phyloP scores from a whole-genome alignment of 2,113 vertebrate genomes.

The Xenotilapia caudafasciata region DNA sequence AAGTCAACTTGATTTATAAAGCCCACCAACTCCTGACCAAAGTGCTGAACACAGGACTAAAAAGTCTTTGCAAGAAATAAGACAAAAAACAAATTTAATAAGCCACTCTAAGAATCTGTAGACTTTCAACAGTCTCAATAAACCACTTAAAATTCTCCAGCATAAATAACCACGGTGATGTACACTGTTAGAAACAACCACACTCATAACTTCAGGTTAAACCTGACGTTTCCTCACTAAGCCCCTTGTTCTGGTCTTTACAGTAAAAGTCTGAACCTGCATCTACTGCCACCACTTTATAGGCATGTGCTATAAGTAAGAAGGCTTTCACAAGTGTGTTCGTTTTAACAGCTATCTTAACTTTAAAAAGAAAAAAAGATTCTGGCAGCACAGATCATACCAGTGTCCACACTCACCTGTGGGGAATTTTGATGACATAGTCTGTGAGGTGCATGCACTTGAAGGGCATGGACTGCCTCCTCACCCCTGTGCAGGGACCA shows the following conservation, averaged over 20 bases:
- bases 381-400: conserved; percentile 64
- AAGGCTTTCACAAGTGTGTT: not conserved
- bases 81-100: rapidly evolving
- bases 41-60: not conserved
- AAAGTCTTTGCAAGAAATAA: not conserved
- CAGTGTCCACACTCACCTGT: conserved; percentile 81
- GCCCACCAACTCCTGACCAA: not conserved
- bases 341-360: not conserved
- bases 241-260: not conserved
- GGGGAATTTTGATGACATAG: conserved; percentile 93
- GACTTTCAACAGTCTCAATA: not conserved
- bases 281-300: not conserved
- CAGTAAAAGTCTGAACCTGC: not conserved
- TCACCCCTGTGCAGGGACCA: conserved; percentile 91
- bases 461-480: conserved; percentile 94
- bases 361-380: not conserved
- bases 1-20: not conserved
- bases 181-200: not conserved
- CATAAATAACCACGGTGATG: not conserved
- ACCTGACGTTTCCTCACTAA: not conserved
- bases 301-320: not conserved
- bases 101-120: not conserved
- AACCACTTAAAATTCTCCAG: not conserved
- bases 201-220: not conserved
- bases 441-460: conserved; percentile 84